phyloP scores from a whole-genome alignment of 2,797 vertebrate species.

The Uromys caudimaculatus region DNA sequence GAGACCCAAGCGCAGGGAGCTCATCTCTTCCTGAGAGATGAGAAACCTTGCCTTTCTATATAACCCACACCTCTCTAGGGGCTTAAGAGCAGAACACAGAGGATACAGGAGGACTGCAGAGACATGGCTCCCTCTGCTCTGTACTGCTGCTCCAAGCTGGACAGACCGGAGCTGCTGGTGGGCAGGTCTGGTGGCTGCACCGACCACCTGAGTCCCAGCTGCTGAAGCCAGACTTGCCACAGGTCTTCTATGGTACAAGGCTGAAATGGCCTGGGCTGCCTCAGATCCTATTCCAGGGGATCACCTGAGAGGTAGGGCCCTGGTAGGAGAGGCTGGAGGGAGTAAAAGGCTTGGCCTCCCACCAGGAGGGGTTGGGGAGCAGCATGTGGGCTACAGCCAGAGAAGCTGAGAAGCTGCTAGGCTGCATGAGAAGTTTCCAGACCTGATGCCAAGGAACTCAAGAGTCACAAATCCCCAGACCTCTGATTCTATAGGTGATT shows the following conservation, averaged over 20 bases:
- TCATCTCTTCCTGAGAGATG: not conserved
- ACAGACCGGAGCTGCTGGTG: not conserved
- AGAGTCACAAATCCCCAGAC: not conserved
- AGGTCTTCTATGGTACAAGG: not conserved
- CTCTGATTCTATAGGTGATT: not conserved
- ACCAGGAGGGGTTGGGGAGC: not conserved
- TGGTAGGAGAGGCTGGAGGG: not conserved
- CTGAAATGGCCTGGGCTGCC: not conserved
- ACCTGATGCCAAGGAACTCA: not conserved
- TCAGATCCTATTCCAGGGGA: not conserved
- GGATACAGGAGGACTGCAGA: not conserved
- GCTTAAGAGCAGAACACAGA: not conserved
- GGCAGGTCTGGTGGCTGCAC: not conserved
- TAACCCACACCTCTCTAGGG: not conserved
- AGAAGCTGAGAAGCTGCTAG: not conserved
- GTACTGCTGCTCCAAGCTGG: not conserved
- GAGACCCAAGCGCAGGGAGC: too few relatives aligned
- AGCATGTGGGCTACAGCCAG: not conserved
- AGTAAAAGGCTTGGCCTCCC: fast-evolving
- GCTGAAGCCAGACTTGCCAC: not conserved
- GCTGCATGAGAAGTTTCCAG: not conserved
- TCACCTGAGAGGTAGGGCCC: not conserved
- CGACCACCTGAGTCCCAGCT: not conserved
- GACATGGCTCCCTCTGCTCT: not conserved
- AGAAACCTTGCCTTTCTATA: not conserved